A percentile compares a stretch with the other conserved stretches of the same genome.
phyloP scores from a whole-genome alignment of 1,140 invertebrate genomes.

The Drosophila lacertosa region DNA sequence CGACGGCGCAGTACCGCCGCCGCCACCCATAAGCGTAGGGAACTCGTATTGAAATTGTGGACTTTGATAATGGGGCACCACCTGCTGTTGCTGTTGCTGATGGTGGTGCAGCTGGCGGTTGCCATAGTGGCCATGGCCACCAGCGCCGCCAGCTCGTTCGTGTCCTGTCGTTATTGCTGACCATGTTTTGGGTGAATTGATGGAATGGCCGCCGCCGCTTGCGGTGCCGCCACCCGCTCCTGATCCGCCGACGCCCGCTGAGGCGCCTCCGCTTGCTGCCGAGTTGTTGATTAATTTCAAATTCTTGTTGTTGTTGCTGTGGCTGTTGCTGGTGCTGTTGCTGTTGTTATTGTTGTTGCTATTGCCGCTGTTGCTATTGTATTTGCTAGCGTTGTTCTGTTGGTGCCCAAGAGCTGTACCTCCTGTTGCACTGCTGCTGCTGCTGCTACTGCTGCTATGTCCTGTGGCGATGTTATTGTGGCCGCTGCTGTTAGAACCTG shows the following conservation, averaged over 20 bases:
- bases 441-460: constrained; percentile 33
- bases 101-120: constrained; percentile 28
- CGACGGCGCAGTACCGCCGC: constrained; percentile 62
- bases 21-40: constrained; percentile 87
- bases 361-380: constrained; percentile 35
- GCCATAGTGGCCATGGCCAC: constrained; percentile 45
- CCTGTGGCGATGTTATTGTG: constrained; percentile 24
- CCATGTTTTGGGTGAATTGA: constrained; percentile 81
- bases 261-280: constrained; percentile 13
- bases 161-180: constrained; percentile 82
- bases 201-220: constrained; percentile 41
- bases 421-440: constrained; percentile 16
- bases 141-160: constrained; percentile 59
- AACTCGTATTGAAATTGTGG: constrained; percentile 93
- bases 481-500: constrained; percentile 47
- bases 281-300: constrained; percentile 79
- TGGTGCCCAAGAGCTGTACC: constrained; percentile 29
- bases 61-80: constrained; percentile 83
- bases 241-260: constrained; percentile 18
- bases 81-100: constrained; percentile 47
- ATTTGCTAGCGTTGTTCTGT: constrained; percentile 49
- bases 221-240: constrained; percentile 21
- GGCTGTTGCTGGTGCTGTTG: constrained; percentile 24
- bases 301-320: constrained; percentile 59
- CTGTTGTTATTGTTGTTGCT: constrained; percentile 30